These are phyloP conservation scores for Tanytarsus gracilentus DNA, from an alignment of 2,888 invertebrate species.

Conservation along the genomic window DNA sequence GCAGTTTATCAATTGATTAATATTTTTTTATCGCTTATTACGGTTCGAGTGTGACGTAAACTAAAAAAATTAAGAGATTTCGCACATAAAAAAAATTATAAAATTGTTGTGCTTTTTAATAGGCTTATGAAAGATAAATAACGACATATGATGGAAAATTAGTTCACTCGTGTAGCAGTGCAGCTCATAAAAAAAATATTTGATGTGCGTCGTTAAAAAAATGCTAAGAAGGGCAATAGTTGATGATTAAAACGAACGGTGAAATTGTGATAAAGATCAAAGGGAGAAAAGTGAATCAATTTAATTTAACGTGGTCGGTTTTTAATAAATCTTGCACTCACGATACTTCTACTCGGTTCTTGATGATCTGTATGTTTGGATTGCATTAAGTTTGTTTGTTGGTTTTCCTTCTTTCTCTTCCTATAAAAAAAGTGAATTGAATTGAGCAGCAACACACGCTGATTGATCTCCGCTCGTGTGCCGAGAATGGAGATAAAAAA, in stretches of 20 bases:
- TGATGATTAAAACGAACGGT: conserved; percentile 1
- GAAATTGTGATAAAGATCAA: background rate
- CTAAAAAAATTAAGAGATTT: too few species aligned
- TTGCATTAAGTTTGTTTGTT: conserved; percentile 4
- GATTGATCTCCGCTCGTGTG: background rate
- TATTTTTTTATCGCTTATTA: background rate
- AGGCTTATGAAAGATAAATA: background rate
- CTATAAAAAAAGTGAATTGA: too few species aligned
- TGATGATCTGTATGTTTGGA: conserved; percentile 23
- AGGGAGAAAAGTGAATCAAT: conserved; percentile 11
- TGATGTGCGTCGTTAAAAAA: conserved; percentile 1
- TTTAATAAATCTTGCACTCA: too few species aligned
- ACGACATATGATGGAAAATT: conserved; percentile 5
- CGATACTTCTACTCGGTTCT: too few species aligned
- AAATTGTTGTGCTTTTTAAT: conserved; percentile 16
- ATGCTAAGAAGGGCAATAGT: conserved; percentile 1
- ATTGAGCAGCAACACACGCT: conserved; percentile 1
- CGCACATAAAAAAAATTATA: too few species aligned
- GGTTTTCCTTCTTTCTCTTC: too few species aligned
- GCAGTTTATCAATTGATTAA: background rate
- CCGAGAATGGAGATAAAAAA: conserved; percentile 10
- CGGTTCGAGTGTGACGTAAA: background rate
- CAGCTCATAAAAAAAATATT: background rate
- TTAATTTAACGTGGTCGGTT: background rate
- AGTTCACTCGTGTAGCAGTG: background rate